Percentiles rank a stretch among this genome's conserved stretches.
phyloP scores from a whole-genome alignment of 2,888 invertebrate species.

The Xanthostigma xanthostigma region DNA sequence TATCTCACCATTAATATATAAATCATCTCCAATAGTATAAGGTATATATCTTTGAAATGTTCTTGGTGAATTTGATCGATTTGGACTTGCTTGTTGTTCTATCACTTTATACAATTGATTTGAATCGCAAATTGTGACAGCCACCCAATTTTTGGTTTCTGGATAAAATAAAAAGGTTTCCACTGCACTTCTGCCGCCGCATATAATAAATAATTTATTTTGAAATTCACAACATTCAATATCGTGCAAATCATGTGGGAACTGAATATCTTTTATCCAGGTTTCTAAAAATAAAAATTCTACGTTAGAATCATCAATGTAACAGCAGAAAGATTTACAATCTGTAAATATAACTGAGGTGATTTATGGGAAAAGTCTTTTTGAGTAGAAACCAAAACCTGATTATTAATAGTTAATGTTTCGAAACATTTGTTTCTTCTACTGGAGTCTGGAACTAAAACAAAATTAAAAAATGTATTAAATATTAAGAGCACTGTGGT shows the following conservation, averaged over 20 bases:
- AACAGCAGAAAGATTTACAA: too few species aligned
- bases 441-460: too few species aligned
- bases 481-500: too few species aligned
- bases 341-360: too few species aligned
- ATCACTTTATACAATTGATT: neutral
- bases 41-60: neutral
- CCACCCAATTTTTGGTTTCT: neutral
- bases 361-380: too few species aligned
- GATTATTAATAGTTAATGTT: too few species aligned
- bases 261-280: slow-evolving; percentile 18
- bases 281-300: slow-evolving; percentile 12
- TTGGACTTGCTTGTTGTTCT: neutral
- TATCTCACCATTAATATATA: slow-evolving; percentile 3
- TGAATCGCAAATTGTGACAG: slow-evolving; percentile 1
- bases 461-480: too few species aligned
- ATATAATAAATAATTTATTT: slow-evolving; percentile 15
- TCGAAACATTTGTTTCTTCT: too few species aligned
- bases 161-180: slow-evolving; percentile 2
- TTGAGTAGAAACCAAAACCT: too few species aligned
- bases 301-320: neutral
- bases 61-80: neutral
- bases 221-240: slow-evolving; percentile 21
- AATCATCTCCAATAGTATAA: neutral
- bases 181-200: slow-evolving; percentile 1
- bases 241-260: slow-evolving; percentile 19